Base-by-base conservation (phyloP, 2,888 invertebrate species). In the Capitulum mitella region DNA sequence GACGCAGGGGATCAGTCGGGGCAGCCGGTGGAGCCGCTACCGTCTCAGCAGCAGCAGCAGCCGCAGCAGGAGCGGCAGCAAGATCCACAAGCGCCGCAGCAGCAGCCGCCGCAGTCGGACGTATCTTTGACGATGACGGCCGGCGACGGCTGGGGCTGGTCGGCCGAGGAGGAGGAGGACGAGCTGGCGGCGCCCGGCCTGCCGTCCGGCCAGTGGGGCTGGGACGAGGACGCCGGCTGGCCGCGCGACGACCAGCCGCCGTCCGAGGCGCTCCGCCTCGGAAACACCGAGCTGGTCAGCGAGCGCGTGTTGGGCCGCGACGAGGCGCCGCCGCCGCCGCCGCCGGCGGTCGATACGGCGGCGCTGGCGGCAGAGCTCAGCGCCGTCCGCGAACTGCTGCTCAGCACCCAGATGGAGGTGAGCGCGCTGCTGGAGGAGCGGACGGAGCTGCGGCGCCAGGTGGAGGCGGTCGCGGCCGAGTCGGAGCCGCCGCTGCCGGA, bases 151-250 rank as follows among this genome's bases (percentile, higher is more conserved):
- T 70, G 70, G 70, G 37, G 70, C 37, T 70, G 70, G 70, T 37
- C 37, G 37, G 12, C 70, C 70, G 70, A 22, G 8, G 70, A 70
- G 37, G 70, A 70, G 26, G 70, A 70, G 1, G 64, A 34, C 16
- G 70, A 40, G 10, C 19, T 8, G 26, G 70, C 70, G 8, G 40
- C 37, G 0, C 12, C 37, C 40, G 70, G 70, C 22, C 37, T 40
- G 70, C 70, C 46, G 29, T 76, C 46, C 19, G 76, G 48, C 5
- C 76, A 76, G 76, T 76, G 76, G 76, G 76, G 76, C 16, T 76
- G 76, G 76, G 76, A 46, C 1, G 76, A 76, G 76, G 76, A 76
- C 32, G 48, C 46, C 14, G 76, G 76, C 12, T 76, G 76, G 76
- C 76, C 76, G 46, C 29, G 46, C 6, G 76, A 32, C 5, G 29